Conservation (phyloP, 1,140 invertebrate species). For the Micrasema longulum region DNA sequence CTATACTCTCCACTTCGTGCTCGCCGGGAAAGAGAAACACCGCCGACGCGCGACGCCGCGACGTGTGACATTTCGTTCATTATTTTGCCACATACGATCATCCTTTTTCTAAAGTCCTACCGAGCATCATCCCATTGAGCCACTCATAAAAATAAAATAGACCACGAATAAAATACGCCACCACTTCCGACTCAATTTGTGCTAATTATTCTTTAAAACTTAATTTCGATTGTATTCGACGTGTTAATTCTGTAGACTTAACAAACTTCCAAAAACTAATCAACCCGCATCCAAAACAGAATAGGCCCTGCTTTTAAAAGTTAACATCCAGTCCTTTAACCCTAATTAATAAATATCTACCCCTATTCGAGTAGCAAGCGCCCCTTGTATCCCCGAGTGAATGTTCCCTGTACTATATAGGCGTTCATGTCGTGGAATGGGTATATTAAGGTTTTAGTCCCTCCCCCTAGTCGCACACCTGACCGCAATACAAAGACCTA, state of each 20-base stretch:
- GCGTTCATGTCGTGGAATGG: conserved; percentile 16
- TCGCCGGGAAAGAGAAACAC: neutral
- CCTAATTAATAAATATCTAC: conserved; percentile 43
- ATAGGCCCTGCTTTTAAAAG: conserved; percentile 53
- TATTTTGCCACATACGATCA: neutral
- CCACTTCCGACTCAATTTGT: neutral
- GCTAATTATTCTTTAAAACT: neutral
- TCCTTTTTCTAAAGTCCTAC: neutral
- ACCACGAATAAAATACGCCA: neutral
- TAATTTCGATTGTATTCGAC: neutral
- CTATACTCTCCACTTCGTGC: neutral
- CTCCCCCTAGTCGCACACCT: conserved; percentile 10
- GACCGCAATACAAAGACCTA: conserved; percentile 26
- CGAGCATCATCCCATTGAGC: too few relatives aligned
- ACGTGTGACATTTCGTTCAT: neutral
- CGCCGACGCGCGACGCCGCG: neutral
- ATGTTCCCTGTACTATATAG: neutral
- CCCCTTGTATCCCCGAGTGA: conserved; percentile 28
- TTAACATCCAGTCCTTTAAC: conserved; percentile 47
- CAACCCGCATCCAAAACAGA: conserved; percentile 43
- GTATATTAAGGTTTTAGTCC: conserved; percentile 12
- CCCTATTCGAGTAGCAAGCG: too few relatives aligned
- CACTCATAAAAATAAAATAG: too few relatives aligned
- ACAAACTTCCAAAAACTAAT: conserved; percentile 16
- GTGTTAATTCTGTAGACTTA: neutral